Conservation (phyloP, 2,797 vertebrate genomes). For the Onychomys leucogaster region DNA sequence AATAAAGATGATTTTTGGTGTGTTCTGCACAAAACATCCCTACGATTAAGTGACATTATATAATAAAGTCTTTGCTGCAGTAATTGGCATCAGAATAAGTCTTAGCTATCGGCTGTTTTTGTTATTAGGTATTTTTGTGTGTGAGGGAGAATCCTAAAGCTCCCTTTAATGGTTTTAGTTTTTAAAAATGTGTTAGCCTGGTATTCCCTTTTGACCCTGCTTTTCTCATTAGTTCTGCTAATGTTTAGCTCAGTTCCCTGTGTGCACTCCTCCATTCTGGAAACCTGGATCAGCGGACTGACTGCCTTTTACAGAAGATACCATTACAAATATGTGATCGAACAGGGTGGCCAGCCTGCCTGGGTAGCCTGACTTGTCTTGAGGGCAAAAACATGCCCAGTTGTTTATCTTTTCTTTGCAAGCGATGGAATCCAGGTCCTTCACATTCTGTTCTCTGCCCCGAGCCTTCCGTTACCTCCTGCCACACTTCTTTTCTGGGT, state of each 20-base stretch:
- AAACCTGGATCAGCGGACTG: background rate
- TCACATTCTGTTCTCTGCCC: background rate
- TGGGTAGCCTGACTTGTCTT: background rate
- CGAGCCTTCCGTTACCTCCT: background rate
- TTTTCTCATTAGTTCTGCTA: background rate
- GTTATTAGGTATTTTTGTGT: background rate
- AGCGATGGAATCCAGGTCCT: background rate
- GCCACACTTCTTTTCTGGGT: background rate
- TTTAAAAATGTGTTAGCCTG: background rate
- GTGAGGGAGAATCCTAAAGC: background rate
- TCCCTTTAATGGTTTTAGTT: background rate
- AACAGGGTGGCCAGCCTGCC: background rate
- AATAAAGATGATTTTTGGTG: slow-evolving; percentile 14
- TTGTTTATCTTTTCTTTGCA: background rate
- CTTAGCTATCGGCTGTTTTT: background rate
- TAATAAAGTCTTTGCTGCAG: background rate
- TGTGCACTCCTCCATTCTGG: rapidly evolving
- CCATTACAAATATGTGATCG: background rate
- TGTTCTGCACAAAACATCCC: slow-evolving; percentile 20
- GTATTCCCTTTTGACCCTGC: background rate
- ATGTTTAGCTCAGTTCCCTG: background rate
- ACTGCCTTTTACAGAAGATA: background rate
- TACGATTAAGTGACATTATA: background rate
- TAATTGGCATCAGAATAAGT: background rate
- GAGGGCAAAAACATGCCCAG: background rate